Conservation (phyloP, 2,797 vertebrate species). For the Helostoma temminkii region DNA sequence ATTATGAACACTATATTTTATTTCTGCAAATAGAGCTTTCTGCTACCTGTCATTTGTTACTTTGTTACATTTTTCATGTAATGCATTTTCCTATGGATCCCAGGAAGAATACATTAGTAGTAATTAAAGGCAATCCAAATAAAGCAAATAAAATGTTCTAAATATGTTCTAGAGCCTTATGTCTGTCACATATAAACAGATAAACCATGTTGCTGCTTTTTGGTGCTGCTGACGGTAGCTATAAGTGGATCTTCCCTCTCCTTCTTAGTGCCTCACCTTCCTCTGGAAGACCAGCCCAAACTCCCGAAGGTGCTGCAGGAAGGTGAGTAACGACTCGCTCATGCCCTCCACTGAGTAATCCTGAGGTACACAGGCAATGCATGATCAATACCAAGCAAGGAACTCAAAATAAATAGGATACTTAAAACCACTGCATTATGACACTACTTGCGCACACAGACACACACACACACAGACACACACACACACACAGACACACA, state of each 20-base stretch:
- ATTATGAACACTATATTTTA: no score
- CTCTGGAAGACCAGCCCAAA: slow-evolving; percentile 95
- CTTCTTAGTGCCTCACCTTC: slow-evolving; percentile 81
- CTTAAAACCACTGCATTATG: background rate
- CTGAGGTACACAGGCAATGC: slow-evolving; percentile 71
- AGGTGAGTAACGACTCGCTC: slow-evolving; percentile 92
- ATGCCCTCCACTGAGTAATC: slow-evolving; percentile 96
- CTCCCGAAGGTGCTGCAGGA: slow-evolving; percentile 93
- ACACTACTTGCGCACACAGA: background rate
- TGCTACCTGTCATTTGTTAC: no score
- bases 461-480: background rate
- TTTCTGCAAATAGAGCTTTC: no score
- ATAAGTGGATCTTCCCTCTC: background rate
- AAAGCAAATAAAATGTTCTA: no score
- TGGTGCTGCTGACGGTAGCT: background rate
- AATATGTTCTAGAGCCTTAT: no score
- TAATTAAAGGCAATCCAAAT: no score
- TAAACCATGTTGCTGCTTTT: no score
- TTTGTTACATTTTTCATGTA: background rate
- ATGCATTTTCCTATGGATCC: no score
- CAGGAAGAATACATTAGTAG: no score
- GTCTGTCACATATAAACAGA: no score
- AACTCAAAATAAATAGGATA: background rate
- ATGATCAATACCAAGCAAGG: background rate
- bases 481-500: background rate